Evolutionary conservation across 2,797 vertebrate species (phyloP).

Genomic region (Anguilla anguilla): DNA sequence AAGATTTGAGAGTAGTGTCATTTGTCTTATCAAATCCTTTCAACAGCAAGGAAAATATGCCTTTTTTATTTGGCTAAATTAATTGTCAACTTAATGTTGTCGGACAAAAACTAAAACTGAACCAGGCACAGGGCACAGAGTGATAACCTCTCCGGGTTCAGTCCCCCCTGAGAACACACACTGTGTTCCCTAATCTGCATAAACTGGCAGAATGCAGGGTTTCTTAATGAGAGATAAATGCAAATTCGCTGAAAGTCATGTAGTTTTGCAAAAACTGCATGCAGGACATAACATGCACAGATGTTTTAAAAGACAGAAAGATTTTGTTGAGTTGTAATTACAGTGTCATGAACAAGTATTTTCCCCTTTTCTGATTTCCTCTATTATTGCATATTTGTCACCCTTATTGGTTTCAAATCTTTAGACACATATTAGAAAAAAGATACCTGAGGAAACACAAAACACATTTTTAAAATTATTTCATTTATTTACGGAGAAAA

Average conservation of each 20-base stretch:
- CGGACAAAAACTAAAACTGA: background rate
- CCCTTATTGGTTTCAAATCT: too few relatives aligned
- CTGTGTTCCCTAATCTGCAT: background rate
- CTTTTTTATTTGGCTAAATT: background rate
- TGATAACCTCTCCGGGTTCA: background rate
- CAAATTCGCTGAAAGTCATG: background rate
- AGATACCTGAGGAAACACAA: too few relatives aligned
- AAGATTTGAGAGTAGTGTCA: background rate
- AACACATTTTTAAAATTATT: too few relatives aligned
- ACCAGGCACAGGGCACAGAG: background rate
- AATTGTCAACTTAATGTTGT: background rate
- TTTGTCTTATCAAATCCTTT: background rate
- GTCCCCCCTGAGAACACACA: background rate
- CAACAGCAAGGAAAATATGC: background rate
- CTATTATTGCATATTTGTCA: too few relatives aligned
- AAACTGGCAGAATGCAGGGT: background rate
- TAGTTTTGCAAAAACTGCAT: background rate
- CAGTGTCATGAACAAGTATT: too few relatives aligned
- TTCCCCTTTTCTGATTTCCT: too few relatives aligned
- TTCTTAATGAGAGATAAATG: background rate
- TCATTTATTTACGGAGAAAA: too few relatives aligned
- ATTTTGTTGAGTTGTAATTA: background rate
- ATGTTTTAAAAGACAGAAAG: background rate
- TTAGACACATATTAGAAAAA: too few relatives aligned
- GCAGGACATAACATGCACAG: background rate